Percentiles rank a stretch among this genome's conserved stretches.
Evolutionary conservation across 2,797 vertebrate genomes (phyloP).

Genomic region (Poeciliopsis gracilis): DNA sequence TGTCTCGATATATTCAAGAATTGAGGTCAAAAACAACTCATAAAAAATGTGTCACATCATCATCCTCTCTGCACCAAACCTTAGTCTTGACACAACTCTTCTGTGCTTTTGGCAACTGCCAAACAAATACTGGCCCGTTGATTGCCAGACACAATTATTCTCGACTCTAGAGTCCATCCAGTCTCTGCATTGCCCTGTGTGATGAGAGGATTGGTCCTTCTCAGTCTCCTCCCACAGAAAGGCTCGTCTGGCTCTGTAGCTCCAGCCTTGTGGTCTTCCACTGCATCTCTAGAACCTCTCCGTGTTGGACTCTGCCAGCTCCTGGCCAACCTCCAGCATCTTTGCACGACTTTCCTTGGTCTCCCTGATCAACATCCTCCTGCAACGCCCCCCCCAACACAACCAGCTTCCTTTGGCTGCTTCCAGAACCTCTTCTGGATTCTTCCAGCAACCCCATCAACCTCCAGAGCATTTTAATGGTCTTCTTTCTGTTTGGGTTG

Average conservation of each 20-base stretch:
- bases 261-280: background rate
- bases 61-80: background rate
- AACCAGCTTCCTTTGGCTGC: too few relatives aligned
- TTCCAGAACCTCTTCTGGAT: too few relatives aligned
- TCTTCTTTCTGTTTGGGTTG: too few relatives aligned
- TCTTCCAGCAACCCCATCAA: too few relatives aligned
- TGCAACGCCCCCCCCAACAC: too few relatives aligned
- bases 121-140: background rate
- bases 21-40: background rate
- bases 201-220: background rate
- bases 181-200: background rate
- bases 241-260: background rate
- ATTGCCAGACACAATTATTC: background rate
- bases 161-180: background rate
- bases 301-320: background rate
- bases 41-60: background rate
- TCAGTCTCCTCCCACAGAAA: background rate
- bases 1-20: background rate
- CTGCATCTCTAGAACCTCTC: background rate
- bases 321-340: background rate
- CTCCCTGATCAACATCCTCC: too few relatives aligned
- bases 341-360: too few relatives aligned
- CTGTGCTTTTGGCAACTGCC: background rate
- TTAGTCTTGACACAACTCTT: background rate
- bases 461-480: too few relatives aligned